Percentiles rank a stretch among this genome's conserved stretches.
Evolutionary conservation across 37 sponge, comb jelly and placozoan genomes (phyloP).

Genomic region (Bolinopsis microptera): DNA sequence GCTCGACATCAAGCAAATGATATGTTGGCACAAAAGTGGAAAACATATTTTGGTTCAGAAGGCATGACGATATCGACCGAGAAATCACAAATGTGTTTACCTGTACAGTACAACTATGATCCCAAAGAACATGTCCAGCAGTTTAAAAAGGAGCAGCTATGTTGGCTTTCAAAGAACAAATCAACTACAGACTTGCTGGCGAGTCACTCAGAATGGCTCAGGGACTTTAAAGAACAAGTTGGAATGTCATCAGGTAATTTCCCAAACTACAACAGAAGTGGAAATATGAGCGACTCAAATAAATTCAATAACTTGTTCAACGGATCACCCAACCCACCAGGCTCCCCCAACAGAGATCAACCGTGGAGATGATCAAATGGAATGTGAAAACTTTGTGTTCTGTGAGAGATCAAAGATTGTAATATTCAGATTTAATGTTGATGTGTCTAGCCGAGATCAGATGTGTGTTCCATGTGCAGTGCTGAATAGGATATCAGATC

Average conservation of each 20-base stretch:
- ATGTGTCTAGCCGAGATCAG: not conserved
- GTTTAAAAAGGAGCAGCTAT: constrained; percentile 1
- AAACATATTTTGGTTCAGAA: constrained; percentile 48
- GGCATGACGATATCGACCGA: constrained; percentile 33
- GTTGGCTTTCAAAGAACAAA: constrained; percentile 55
- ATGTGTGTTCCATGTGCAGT: too few species aligned
- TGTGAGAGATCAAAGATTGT: too few species aligned
- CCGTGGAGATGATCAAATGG: not conserved
- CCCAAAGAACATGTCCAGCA: constrained; percentile 46
- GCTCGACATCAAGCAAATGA: constrained; percentile 57
- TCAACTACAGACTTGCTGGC: constrained; percentile 26
- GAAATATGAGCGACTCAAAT: not conserved
- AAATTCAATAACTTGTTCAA: not conserved
- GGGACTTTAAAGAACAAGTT: constrained; percentile 63
- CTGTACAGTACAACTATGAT: constrained; percentile 47
- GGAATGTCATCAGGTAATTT: constrained; percentile 46
- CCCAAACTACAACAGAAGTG: not conserved
- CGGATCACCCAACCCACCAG: not conserved
- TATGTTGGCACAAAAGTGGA: constrained; percentile 38
- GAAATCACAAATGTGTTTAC: constrained; percentile 34
- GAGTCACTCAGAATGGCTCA: constrained; percentile 56
- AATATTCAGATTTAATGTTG: not conserved
- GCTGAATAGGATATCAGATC: not conserved
- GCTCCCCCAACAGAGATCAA: not conserved
- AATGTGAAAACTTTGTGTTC: not conserved